These are phyloP conservation scores for Falcaria lacertinaria DNA, from an alignment of 2,888 invertebrate genomes.

Conservation along the genomic window DNA sequence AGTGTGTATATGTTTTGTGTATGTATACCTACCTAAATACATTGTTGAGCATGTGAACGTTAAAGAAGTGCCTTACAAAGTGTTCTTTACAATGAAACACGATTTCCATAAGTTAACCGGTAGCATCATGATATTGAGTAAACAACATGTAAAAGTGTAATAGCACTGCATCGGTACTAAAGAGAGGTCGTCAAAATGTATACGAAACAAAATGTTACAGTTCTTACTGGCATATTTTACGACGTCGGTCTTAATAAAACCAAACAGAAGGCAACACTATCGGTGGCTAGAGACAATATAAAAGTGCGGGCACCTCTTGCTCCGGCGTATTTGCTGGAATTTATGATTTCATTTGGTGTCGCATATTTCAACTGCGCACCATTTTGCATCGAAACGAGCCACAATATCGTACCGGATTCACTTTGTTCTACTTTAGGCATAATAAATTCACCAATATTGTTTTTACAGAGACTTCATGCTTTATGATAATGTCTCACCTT, in stretches of 20 bases:
- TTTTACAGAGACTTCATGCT: slow-evolving; percentile 2
- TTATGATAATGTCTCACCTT: too few relatives aligned
- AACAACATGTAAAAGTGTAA: background rate
- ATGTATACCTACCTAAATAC: too few relatives aligned
- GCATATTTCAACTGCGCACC: slow-evolving; percentile 64
- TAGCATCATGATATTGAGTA: background rate
- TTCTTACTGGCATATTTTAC: slow-evolving; percentile 8
- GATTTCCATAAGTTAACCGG: too few relatives aligned
- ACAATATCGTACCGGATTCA: slow-evolving; percentile 51
- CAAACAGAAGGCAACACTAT: slow-evolving; percentile 10
- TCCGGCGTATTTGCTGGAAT: slow-evolving; percentile 58
- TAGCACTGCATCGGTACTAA: background rate
- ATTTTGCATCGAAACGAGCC: slow-evolving; percentile 60
- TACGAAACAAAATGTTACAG: slow-evolving; percentile 5
- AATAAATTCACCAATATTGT: slow-evolving; percentile 8
- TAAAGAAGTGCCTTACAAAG: too few relatives aligned
- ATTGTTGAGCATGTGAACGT: too few relatives aligned
- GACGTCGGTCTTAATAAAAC: slow-evolving; percentile 9
- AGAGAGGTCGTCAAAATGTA: background rate
- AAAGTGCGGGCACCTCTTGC: slow-evolving; percentile 30
- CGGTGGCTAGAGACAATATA: slow-evolving; percentile 25
- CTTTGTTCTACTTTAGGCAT: slow-evolving; percentile 37
- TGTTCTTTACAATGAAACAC: too few relatives aligned
- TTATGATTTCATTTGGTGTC: slow-evolving; percentile 74
- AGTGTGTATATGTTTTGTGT: too few relatives aligned